Percentiles rank a stretch among this genome's conserved stretches.
Evolutionary conservation across 2,888 invertebrate species (phyloP).

Genomic region (Omphaloscelis lunosa): DNA sequence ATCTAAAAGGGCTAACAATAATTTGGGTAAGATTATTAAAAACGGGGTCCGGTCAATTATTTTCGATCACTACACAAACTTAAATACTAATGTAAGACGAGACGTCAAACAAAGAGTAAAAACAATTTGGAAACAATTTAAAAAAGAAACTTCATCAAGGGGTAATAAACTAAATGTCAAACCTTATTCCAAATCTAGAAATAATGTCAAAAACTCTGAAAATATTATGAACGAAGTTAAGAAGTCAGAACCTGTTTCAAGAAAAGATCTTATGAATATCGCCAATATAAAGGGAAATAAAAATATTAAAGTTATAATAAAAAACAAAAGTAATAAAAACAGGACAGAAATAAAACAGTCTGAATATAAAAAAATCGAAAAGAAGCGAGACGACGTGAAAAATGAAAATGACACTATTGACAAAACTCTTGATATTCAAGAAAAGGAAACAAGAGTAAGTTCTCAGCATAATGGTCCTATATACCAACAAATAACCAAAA

Average conservation of each 20-base stretch:
- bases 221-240: neutral
- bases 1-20: constrained; percentile 59
- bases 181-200: neutral
- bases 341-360: neutral
- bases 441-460: neutral
- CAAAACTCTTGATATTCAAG: neutral
- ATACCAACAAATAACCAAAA: neutral
- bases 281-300: neutral
- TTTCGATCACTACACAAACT: constrained; percentile 74
- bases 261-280: neutral
- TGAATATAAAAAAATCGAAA: neutral
- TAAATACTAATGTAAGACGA: constrained; percentile 66
- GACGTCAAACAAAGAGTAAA: constrained; percentile 64
- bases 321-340: neutral
- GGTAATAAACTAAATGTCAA: neutral
- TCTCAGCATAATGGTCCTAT: neutral
- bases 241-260: neutral
- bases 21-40: constrained; percentile 68
- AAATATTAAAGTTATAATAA: neutral
- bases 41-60: constrained; percentile 69
- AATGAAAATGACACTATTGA: neutral
- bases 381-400: neutral
- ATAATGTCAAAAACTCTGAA: neutral
- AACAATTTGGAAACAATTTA: constrained; percentile 6
- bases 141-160: neutral